Evolutionary conservation across 2,797 vertebrate genomes (phyloP).

Genomic region (Loris lydekkerianus): DNA sequence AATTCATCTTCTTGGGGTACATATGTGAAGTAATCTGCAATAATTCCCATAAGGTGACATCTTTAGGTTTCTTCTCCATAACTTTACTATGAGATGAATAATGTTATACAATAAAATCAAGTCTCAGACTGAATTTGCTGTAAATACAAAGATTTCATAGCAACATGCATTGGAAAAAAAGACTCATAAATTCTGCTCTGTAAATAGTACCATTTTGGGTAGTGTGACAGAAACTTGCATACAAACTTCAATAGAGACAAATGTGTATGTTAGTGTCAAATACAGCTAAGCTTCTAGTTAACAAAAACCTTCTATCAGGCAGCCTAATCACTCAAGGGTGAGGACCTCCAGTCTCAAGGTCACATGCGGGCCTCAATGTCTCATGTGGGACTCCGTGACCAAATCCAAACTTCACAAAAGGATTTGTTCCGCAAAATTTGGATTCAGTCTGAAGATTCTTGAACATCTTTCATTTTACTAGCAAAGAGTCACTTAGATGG

Average conservation of each 20-base stretch:
- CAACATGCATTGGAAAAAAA: background rate
- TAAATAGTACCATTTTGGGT: background rate
- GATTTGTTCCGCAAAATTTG: background rate
- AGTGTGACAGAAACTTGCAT: background rate
- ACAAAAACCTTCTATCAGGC: background rate
- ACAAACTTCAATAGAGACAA: background rate
- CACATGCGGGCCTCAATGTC: background rate
- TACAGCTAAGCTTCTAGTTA: background rate
- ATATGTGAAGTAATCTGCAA: background rate
- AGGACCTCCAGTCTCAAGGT: background rate
- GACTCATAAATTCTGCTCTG: background rate
- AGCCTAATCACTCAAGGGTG: background rate
- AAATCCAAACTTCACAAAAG: background rate
- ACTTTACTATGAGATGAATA: background rate
- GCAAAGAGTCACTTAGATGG: background rate
- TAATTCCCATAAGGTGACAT: background rate
- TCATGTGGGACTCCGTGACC: background rate
- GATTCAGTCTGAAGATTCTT: background rate
- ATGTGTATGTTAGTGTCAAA: background rate
- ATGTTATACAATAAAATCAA: constrained; percentile 10
- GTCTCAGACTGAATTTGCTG: background rate
- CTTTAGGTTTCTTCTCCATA: background rate
- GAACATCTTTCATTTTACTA: background rate
- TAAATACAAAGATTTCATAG: background rate
- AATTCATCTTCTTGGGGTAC: background rate